Base-by-base conservation (phyloP, 2,888 invertebrate species). In the Eupithecia inturbata region DNA sequence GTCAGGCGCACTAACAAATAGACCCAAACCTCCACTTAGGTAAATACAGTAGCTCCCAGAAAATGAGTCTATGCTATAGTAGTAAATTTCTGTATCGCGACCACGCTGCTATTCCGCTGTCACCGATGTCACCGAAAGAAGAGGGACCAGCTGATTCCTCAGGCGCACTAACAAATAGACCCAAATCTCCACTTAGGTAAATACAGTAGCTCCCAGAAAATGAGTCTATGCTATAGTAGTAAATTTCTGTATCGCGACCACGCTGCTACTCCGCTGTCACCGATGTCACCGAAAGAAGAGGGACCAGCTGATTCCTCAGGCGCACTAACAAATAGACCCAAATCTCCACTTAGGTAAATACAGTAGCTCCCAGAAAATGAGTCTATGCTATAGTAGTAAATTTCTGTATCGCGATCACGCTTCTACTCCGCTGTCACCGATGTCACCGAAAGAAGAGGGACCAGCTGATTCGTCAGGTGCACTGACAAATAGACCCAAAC, bases 51-150 rank as follows among this genome's bases (percentile, higher is more conserved):
- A 26, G 26, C 7, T n/a, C 2, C n/a, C 6, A 22, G 1, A 53
- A n/a, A n/a, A n/a, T n/a, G n/a, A n/a, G n/a, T n/a, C n/a, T n/a
- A n/a, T n/a, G n/a, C n/a, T n/a, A n/a, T n/a, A n/a, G n/a, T n/a
- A n/a, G n/a, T n/a, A n/a, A n/a, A n/a, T n/a, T n/a, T n/a, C n/a
- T 98, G 79, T 97, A 96, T 89, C 95, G 98, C 73, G 97, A 97
- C 91, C 95, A 96, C 81, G 96, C 97, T 19, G 97, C 97, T 78
- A 97, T 97, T 62, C 97, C 97, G 0, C 84, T 95, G 3, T 96
- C 97, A 1, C 97, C 97, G 6, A 95, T 97, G 84, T 97, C 97
- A n/a, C 97, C 97, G 0, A 96, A 96, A 57, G 93, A 92, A 77
- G 93, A 94, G 53, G 90, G 84, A 2, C 93, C 97, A 1, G 96